Conservation (phyloP, 2,797 vertebrate species). For the Acanthornis magna region DNA sequence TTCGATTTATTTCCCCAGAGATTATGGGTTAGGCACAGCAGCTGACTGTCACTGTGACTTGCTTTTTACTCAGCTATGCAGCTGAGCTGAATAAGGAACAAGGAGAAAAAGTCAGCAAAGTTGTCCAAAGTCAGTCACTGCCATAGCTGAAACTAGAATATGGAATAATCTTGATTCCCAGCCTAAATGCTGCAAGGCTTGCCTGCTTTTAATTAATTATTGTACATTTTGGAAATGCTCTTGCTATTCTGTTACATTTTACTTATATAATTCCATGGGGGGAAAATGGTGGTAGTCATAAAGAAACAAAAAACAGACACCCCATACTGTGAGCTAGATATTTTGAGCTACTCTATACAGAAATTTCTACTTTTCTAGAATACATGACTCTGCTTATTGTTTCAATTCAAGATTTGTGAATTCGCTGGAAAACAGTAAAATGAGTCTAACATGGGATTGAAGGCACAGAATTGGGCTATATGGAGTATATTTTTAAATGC, state of each 20-base stretch:
- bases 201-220: not conserved
- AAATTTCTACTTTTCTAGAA: not conserved
- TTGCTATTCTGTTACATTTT: not conserved
- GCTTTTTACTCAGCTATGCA: conserved; percentile 31
- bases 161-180: not conserved
- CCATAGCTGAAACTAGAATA: not conserved
- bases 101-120: conserved; percentile 31
- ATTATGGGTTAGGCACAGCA: not conserved
- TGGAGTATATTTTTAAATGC: not conserved
- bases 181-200: not conserved
- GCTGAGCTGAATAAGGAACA: conserved; percentile 50
- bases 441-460: not conserved
- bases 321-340: not conserved
- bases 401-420: not conserved
- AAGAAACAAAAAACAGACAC: not conserved
- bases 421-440: not conserved
- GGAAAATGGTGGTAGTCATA: not conserved
- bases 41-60: conserved; percentile 48
- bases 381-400: not conserved
- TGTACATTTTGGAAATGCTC: not conserved
- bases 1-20: conserved; percentile 43
- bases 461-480: not conserved
- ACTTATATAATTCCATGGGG: not conserved
- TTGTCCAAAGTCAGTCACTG: conserved; percentile 21
- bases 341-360: not conserved